Evolutionary conservation across 2,797 vertebrate genomes (phyloP).

Genomic region (Pipistrellus kuhlii): DNA sequence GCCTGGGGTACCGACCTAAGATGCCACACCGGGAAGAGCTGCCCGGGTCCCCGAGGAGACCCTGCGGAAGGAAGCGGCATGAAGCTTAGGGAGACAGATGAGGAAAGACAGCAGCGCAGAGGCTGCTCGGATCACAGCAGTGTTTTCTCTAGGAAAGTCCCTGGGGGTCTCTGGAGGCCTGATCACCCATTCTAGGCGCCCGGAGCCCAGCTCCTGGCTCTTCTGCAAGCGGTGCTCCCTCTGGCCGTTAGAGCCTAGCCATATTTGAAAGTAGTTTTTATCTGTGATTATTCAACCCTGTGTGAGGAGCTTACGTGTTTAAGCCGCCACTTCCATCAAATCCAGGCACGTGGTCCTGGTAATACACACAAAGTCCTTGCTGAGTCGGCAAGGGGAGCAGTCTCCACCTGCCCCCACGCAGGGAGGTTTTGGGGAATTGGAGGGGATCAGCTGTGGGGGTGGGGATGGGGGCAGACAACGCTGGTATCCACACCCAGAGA

Average conservation of each 20-base stretch:
- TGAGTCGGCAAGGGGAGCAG: background rate
- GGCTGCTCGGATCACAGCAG: accelerated
- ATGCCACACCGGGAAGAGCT: background rate
- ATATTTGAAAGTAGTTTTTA: constrained; percentile 77
- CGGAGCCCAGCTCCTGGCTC: background rate
- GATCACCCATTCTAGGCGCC: background rate
- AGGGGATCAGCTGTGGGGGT: background rate
- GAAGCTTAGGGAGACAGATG: background rate
- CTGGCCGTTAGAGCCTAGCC: constrained; percentile 15
- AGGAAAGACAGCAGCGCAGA: background rate
- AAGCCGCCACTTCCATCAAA: constrained; percentile 60
- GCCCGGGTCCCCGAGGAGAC: background rate
- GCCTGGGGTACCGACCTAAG: constrained; percentile 15
- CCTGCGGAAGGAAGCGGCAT: background rate
- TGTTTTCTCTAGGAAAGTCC: constrained; percentile 14
- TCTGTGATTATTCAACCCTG: constrained; percentile 72
- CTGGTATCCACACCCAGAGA: background rate
- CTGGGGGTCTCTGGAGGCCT: background rate
- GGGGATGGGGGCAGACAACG: background rate
- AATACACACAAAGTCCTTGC: background rate
- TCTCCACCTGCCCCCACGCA: background rate
- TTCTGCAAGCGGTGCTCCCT: constrained; percentile 4
- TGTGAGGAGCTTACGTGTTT: constrained; percentile 57
- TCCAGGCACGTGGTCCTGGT: background rate
- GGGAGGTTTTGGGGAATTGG: constrained; percentile 49